Base-by-base conservation (phyloP, 2,888 invertebrate species). In the Pelosia muscerda region DNA sequence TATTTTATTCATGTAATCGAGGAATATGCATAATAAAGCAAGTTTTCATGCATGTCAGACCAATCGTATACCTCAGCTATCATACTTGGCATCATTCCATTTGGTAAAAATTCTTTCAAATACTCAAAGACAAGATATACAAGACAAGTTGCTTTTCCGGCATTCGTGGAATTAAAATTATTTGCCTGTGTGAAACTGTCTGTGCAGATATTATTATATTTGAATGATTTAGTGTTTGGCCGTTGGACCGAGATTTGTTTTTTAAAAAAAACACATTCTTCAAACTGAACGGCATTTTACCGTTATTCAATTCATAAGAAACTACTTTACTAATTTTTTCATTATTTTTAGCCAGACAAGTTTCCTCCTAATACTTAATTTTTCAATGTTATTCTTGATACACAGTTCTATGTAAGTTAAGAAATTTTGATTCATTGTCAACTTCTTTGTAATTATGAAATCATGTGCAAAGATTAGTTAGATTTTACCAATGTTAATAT, bases 41-140 rank as follows among this genome's bases (percentile, higher is more conserved):
- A 38, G 42, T 65, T 34, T 62, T 64, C 61, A 64, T 65, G 49
- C 66, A 74, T 68, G 70, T 72, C 71, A 63, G 58, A 65, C 42
- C 38, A 42, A 59, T 55, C 68, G 60, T 79, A 79, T 72, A 76
- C 79, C 68, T 72, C 58, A 69, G 63, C 73, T 74, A 76, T 80
- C 77, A 74, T 66, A 66, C 68, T 76, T 80, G 80, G 79, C 80
- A 73, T 68, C 23, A 65, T 75, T 73, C 76, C 76, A 78, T 78
- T 71, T 72, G 57, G 65, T 31, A 67, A 57, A 56, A 68, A 71
- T 79, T 74, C 73, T 74, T 79, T 74, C 25, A 72, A 74, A 77
- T 74, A 68, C 65, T 58, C 49, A 49, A 49, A n/a, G n/a, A 64
- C 57, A 25, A 69, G 71, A 77, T 76, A 71, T 54, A n/a, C 4